Percentiles rank a stretch among this genome's conserved stretches.
These are phyloP conservation scores for Lerema accius DNA, from an alignment of 1,140 invertebrate genomes.

Conservation along the genomic window DNA sequence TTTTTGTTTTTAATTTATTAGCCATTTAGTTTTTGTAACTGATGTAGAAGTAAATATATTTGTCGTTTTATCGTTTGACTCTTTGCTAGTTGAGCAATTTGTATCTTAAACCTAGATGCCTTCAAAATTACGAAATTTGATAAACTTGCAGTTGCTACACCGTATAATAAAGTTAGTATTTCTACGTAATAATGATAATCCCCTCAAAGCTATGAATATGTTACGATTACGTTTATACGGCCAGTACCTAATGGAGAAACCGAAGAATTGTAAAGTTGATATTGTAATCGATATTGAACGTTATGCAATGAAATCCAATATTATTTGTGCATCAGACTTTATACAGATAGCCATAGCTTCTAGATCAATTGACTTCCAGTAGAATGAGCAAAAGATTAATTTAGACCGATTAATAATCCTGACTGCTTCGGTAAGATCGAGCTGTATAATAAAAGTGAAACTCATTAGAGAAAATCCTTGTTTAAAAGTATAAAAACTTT, in stretches of 20 bases:
- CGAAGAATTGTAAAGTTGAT: neutral
- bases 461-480: slow-evolving; percentile 15
- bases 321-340: neutral
- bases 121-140: too few species aligned
- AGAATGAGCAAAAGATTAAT: slow-evolving; percentile 25
- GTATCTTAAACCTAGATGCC: too few species aligned
- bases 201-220: too few species aligned
- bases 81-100: too few species aligned
- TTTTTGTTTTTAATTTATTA: too few species aligned
- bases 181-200: too few species aligned
- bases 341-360: neutral
- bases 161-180: neutral
- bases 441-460: slow-evolving; percentile 8
- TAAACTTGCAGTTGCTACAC: too few species aligned
- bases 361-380: slow-evolving; percentile 18
- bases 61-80: too few species aligned
- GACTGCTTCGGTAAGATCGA: slow-evolving; percentile 9
- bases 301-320: neutral
- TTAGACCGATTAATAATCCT: slow-evolving; percentile 25
- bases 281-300: neutral
- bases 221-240: neutral
- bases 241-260: neutral
- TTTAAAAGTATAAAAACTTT: slow-evolving; percentile 14
- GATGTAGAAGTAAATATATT: too few species aligned
- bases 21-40: too few species aligned